Percentiles rank a stretch among this genome's conserved stretches.
These are phyloP conservation scores for Noctua janthina DNA, from an alignment of 2,888 invertebrate genomes.

Conservation along the genomic window DNA sequence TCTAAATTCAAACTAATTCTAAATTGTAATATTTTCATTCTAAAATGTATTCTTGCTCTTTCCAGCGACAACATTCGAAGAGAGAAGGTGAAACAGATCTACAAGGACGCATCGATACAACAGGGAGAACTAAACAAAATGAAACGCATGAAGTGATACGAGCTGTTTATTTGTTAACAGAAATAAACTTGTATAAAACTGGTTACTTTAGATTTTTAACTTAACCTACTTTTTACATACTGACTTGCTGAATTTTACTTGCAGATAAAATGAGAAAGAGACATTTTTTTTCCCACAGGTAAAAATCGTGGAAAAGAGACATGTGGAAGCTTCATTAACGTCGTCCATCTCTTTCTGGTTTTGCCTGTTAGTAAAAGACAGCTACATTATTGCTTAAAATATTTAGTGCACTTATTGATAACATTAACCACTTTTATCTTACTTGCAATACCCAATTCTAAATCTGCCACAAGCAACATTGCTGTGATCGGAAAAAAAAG, in stretches of 20 bases:
- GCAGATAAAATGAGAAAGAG: slow-evolving; percentile 1
- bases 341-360: slow-evolving; percentile 5
- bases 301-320: background rate
- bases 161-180: slow-evolving; percentile 39
- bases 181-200: slow-evolving; percentile 43
- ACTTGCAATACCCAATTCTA: background rate
- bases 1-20: background rate
- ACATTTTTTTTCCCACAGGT: background rate
- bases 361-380: background rate
- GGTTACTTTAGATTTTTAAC: slow-evolving; percentile 8
- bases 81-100: slow-evolving; percentile 95
- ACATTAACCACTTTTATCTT: background rate
- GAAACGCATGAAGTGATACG: slow-evolving; percentile 89
- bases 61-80: slow-evolving; percentile 94
- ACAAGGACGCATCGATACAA: slow-evolving; percentile 94
- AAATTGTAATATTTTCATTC: no score
- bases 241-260: background rate
- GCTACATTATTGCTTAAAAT: background rate
- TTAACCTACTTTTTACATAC: slow-evolving; percentile 21
- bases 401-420: background rate
- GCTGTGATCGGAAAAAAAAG: background rate
- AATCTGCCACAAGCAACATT: background rate
- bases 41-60: slow-evolving; percentile 54
- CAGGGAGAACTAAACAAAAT: slow-evolving; percentile 96
- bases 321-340: background rate